phyloP scores from a whole-genome alignment of 2,797 vertebrate genomes.

The Alectoris magna region DNA sequence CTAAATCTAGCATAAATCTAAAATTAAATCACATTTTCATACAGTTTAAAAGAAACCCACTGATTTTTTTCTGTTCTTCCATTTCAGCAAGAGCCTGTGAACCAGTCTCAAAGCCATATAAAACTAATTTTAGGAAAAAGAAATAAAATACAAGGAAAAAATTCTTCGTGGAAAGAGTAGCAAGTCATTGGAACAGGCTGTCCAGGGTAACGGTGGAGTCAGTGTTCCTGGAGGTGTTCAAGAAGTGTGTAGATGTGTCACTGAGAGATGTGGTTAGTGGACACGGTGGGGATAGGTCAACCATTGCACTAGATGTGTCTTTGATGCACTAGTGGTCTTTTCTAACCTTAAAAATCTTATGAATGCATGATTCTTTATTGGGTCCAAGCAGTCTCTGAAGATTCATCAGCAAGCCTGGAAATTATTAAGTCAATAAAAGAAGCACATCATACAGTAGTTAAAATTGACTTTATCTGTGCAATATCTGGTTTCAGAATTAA shows the following conservation, averaged over 20 bases:
- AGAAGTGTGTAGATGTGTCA: too few species aligned
- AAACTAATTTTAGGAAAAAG: neutral
- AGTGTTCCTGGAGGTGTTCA: too few species aligned
- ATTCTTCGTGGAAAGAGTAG: too few species aligned
- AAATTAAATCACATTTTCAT: neutral
- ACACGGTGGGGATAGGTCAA: too few species aligned
- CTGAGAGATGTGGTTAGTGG: too few species aligned
- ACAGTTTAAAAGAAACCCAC: neutral
- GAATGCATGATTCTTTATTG: neutral
- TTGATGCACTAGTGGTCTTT: too few species aligned
- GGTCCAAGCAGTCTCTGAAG: neutral
- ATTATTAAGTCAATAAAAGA: neutral
- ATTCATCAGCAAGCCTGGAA: neutral
- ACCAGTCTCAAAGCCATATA: neutral
- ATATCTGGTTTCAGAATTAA: slow-evolving; percentile 3
- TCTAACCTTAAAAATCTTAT: too few species aligned
- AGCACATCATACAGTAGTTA: neutral
- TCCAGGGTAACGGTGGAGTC: too few species aligned
- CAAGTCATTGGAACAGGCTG: too few species aligned
- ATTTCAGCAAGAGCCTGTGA: neutral
- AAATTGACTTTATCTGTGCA: neutral
- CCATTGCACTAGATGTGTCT: too few species aligned
- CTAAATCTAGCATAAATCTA: neutral
- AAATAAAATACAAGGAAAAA: too few species aligned
- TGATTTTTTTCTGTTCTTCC: neutral